Percentiles rank a stretch among this genome's conserved stretches.
These are phyloP conservation scores for Tragopan temminckii DNA, from an alignment of 2,797 vertebrate genomes.

Conservation along the genomic window DNA sequence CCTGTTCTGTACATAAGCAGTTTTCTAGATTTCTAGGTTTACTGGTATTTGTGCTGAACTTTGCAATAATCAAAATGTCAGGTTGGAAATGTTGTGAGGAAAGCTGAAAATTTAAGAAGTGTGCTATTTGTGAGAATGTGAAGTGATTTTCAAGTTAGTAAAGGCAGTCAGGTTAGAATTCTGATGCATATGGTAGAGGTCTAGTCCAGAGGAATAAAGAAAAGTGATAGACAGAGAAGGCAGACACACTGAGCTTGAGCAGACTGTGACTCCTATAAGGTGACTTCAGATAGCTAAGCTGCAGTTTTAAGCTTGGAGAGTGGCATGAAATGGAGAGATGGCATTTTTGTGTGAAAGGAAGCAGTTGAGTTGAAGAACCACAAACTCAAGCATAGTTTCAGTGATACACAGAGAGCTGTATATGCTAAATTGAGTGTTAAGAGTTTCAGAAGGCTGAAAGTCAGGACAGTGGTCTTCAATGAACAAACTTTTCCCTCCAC, in stretches of 20 bases:
- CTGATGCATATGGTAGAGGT: rapidly evolving
- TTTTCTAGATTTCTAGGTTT: not conserved
- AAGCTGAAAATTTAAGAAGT: not conserved
- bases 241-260: not conserved
- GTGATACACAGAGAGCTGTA: not conserved
- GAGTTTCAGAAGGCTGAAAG: not conserved
- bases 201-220: not conserved
- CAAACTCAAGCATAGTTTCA: not conserved
- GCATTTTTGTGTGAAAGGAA: not conserved
- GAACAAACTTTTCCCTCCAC: not conserved
- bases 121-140: not conserved
- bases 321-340: not conserved
- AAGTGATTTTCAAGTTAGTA: not conserved
- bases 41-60: not conserved
- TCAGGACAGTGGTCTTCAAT: not conserved
- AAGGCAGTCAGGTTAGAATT: not conserved
- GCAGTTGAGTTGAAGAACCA: not conserved
- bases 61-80: not conserved
- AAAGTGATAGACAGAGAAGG: not conserved
- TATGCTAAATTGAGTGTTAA: not conserved
- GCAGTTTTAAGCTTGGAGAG: not conserved
- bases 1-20: not conserved
- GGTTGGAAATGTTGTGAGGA: not conserved
- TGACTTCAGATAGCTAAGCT: not conserved
- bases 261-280: not conserved